Evolutionary conservation across 2,888 invertebrate species (phyloP), one percentile per base, ranked within the genome.

Genomic region (Empis stercorea): DNA sequence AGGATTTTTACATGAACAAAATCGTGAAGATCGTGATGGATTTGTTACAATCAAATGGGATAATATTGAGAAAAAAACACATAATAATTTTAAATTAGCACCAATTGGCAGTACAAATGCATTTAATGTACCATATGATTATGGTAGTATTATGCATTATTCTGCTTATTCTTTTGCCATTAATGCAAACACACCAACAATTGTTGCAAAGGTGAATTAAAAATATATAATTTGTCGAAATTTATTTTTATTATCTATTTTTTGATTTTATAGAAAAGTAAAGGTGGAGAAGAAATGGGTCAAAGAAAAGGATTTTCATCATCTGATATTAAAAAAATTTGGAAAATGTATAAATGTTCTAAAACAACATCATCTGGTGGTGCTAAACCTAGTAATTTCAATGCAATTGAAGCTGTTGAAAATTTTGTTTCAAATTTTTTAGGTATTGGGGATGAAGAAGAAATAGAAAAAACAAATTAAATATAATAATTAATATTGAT

Each of bases 1-100:
- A 10, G 85, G 85, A 1, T 85, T 85, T 63, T 69, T 81, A 60
- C 86, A 86, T 60, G 85, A 86, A 57, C 86, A 86, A 62, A 84
- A 80, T 56, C 73, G 84, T 2, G 75, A 73, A 2, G 84, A 84
- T 57, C 66, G 84, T 4, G 84, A 85, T 57, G 72, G 77, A 49
- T 80, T 72, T 56, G 79, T 80, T 20, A 16, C 46, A 10, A 48
- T 53, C 27, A 45, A 51, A 39, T 50, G 48, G 42, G 32, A 47
- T 32, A 57, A 57, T 50, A 52, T 54, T 43, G 34, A 65, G 64
- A 48, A 61, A 79, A 82, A 79, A 3, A 68, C 76, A 11, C 75
- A 78, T 57, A 68, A 64, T 45, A 85, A 85, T 67, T 85, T 84
- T 66, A 74, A 73, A 50, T 84, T 81, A 61, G 73, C 78, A 0